Conservation (phyloP, 2,888 invertebrate genomes). For the Lumbricus terrestris region DNA sequence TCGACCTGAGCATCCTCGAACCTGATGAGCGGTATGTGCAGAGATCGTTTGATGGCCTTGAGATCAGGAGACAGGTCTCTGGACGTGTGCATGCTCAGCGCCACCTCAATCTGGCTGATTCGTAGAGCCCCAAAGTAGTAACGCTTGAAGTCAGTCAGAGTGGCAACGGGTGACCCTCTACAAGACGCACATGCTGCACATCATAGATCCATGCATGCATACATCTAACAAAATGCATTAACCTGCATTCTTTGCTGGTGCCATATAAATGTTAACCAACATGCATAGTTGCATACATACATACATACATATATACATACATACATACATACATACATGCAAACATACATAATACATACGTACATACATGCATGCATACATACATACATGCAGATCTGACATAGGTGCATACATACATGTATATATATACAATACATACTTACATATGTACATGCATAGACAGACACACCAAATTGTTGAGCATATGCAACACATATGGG, state of each 20-base stretch:
- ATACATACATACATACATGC: neutral
- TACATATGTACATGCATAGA: too few species aligned
- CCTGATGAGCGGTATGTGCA: constrained; percentile 84
- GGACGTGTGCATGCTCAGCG: constrained; percentile 84
- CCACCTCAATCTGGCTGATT: constrained; percentile 77
- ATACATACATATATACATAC: neutral
- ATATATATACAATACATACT: too few species aligned
- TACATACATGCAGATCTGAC: neutral
- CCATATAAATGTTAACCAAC: too few species aligned
- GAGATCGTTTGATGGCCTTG: constrained; percentile 75
- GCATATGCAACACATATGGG: neutral
- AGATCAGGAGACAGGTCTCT: constrained; percentile 77
- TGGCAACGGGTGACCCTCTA: constrained; percentile 75
- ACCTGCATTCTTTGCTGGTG: too few species aligned
- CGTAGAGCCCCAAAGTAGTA: constrained; percentile 83
- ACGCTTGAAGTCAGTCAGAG: constrained; percentile 75
- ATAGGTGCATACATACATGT: too few species aligned
- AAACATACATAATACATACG: neutral
- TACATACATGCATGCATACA: neutral
- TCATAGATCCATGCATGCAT: neutral
- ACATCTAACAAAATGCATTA: neutral
- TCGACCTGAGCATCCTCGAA: constrained; percentile 96
- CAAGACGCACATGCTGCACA: constrained; percentile 21
- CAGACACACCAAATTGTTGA: neutral
- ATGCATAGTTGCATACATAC: neutral